phyloP scores from a whole-genome alignment of 2,888 invertebrate species.

The Xanthia icteritia region DNA sequence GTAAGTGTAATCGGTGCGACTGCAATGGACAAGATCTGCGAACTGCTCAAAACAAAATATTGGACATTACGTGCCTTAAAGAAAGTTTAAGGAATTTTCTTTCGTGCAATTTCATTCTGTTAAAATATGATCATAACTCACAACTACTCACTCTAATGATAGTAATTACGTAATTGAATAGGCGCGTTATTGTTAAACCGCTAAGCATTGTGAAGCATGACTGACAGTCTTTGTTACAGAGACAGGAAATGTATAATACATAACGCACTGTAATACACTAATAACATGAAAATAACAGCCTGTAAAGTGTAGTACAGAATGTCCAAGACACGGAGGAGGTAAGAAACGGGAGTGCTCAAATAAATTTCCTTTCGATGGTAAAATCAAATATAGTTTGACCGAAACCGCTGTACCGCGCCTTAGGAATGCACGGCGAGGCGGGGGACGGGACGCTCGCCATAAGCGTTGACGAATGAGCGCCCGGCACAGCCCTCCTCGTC shows the following conservation, averaged over 20 bases:
- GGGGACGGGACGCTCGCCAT: no score
- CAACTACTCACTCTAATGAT: constrained; percentile 23
- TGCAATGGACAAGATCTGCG: neutral
- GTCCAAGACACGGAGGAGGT: neutral
- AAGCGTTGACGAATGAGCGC: no score
- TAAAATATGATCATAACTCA: constrained; percentile 22
- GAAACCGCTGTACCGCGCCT: no score
- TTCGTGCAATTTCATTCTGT: constrained; percentile 10
- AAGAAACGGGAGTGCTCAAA: neutral
- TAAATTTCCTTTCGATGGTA: neutral
- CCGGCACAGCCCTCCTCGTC: no score
- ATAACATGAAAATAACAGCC: constrained; percentile 18
- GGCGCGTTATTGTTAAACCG: constrained; percentile 11
- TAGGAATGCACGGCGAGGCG: no score
- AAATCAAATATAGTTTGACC: neutral
- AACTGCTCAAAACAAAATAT: neutral
- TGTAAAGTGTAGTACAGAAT: constrained; percentile 1
- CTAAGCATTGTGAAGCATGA: constrained; percentile 40
- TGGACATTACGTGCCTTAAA: neutral
- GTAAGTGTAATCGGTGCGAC: no score
- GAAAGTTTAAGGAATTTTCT: constrained; percentile 1
- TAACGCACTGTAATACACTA: constrained; percentile 7
- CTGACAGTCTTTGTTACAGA: constrained; percentile 35
- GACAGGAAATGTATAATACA: constrained; percentile 47
- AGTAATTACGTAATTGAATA: constrained; percentile 32